Evolutionary conservation across 2,797 vertebrate genomes (phyloP).

Genomic region (Rhynchonycteris naso): DNA sequence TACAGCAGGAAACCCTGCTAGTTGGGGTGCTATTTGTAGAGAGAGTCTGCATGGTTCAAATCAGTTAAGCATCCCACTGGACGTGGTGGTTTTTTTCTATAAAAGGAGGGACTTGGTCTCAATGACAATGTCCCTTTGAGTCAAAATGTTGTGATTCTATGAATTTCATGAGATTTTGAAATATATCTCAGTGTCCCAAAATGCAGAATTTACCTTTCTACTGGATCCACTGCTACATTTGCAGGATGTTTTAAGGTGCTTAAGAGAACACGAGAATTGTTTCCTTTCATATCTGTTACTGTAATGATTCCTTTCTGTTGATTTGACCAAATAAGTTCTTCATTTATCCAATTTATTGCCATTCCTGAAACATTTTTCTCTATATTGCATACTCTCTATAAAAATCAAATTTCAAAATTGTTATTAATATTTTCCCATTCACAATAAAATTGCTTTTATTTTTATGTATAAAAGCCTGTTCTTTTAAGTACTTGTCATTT

Average conservation of each 20-base stretch:
- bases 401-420: conserved; percentile 58
- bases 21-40: not conserved
- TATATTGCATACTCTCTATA: conserved; percentile 89
- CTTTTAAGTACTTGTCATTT: not conserved
- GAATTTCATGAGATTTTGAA: not conserved
- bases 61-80: not conserved
- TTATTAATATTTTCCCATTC: conserved; percentile 6
- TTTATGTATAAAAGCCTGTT: not conserved
- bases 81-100: not conserved
- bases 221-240: conserved; percentile 90
- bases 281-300: conserved; percentile 89
- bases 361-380: conserved; percentile 92
- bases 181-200: conserved; percentile 19
- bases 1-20: not conserved
- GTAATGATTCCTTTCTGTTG: conserved; percentile 91
- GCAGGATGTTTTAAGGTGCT: conserved; percentile 88
- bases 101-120: not conserved
- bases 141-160: not conserved
- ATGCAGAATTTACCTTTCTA: conserved; percentile 88
- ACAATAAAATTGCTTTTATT: not conserved
- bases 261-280: conserved; percentile 87
- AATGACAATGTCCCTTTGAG: not conserved
- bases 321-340: conserved; percentile 91
- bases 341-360: conserved; percentile 94
- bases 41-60: not conserved